phyloP scores from a whole-genome alignment of 2,113 vertebrate genomes.

The Chroicocephalus ridibundus region DNA sequence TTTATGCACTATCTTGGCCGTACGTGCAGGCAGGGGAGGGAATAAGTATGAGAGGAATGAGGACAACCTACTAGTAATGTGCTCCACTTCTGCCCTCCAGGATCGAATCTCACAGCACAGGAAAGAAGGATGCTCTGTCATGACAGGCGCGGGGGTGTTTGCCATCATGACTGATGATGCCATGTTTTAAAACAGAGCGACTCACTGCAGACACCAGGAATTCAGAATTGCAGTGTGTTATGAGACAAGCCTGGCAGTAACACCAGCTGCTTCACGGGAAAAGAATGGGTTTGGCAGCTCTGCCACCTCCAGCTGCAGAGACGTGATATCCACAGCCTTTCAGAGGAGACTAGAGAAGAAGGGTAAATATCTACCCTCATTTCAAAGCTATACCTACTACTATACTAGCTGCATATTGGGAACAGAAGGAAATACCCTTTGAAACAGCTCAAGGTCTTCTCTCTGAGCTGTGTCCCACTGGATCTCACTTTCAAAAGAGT shows the following conservation, averaged over 20 bases:
- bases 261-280: not conserved
- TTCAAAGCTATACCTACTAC: not conserved
- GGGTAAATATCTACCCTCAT: not conserved
- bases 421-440: not conserved
- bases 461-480: not conserved
- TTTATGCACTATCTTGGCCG: not conserved
- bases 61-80: not conserved
- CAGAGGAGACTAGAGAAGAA: not conserved
- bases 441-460: not conserved
- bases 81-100: not conserved
- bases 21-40: not conserved
- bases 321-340: not conserved
- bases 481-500: not conserved
- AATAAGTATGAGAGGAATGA: not conserved
- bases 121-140: not conserved
- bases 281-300: slow-evolving; percentile 9
- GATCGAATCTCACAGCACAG: not conserved
- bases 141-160: not conserved
- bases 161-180: not conserved
- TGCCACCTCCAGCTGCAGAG: not conserved
- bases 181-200: not conserved
- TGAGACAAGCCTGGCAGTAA: not conserved
- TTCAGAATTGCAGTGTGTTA: not conserved
- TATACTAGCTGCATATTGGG: not conserved
- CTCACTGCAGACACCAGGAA: not conserved